phyloP scores from a whole-genome alignment of 2,888 invertebrate species.

The Latrodectus elegans region DNA sequence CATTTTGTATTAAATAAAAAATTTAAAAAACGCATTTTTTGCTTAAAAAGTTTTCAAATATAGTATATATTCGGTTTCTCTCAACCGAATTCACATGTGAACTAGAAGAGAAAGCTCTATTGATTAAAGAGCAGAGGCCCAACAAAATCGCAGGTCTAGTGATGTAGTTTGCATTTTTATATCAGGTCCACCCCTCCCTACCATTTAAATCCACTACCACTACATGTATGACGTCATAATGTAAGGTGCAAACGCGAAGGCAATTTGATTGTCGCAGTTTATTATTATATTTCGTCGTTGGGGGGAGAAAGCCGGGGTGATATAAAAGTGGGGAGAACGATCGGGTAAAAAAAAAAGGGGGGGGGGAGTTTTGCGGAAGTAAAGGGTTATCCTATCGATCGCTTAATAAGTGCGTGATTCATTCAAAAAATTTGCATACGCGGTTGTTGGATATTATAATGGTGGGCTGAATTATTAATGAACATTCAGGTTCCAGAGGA shows the following conservation, averaged over 20 bases:
- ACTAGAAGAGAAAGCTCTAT: too few species aligned
- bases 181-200: constrained; percentile 20
- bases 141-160: too few species aligned
- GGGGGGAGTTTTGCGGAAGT: constrained; percentile 56
- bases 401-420: constrained; percentile 67
- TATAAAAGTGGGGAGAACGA: constrained; percentile 27
- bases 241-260: constrained; percentile 65
- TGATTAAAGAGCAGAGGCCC: too few species aligned
- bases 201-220: constrained; percentile 49
- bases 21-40: too few species aligned
- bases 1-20: too few species aligned
- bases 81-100: too few species aligned
- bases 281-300: constrained; percentile 67
- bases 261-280: constrained; percentile 69
- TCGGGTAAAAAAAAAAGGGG: constrained; percentile 16
- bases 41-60: too few species aligned
- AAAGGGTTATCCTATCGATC: constrained; percentile 69
- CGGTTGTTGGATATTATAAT: constrained; percentile 55
- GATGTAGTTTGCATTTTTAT: constrained; percentile 44
- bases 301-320: constrained; percentile 29
- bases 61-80: too few species aligned
- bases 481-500: neutral
- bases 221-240: constrained; percentile 63
- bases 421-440: constrained; percentile 66
- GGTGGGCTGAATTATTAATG: constrained; percentile 33